Percentiles rank a stretch among this genome's conserved stretches.
phyloP scores from a whole-genome alignment of 2,797 vertebrate genomes.

The Lepidocolaptes lacrymiger region DNA sequence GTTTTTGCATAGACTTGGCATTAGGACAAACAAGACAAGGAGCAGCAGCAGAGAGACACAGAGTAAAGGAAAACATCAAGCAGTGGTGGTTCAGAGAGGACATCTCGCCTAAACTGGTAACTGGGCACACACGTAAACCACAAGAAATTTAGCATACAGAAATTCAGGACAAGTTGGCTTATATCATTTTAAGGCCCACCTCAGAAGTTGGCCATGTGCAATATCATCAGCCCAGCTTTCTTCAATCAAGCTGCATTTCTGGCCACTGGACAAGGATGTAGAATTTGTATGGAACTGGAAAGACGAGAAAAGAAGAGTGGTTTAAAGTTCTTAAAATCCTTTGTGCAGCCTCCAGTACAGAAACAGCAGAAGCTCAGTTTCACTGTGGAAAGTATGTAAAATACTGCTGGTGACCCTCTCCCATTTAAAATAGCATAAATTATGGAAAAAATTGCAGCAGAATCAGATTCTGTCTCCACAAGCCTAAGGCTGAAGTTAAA shows the following conservation, averaged over 20 bases:
- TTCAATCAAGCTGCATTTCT: conserved; percentile 4
- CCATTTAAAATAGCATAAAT: not conserved
- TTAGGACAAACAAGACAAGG: not conserved
- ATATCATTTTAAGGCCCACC: conserved; percentile 25
- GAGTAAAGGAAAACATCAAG: not conserved
- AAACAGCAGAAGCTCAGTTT: not conserved
- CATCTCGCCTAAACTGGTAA: not conserved
- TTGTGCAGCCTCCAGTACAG: not conserved
- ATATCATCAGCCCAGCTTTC: conserved; percentile 4
- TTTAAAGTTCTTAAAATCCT: not conserved
- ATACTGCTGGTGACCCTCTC: not conserved
- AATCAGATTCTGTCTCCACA: not conserved
- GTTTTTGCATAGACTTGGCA: not conserved
- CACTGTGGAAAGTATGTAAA: not conserved
- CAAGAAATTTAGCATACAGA: not conserved
- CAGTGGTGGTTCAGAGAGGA: not conserved
- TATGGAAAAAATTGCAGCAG: not conserved
- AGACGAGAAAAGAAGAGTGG: not conserved
- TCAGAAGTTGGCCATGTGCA: conserved; percentile 20
- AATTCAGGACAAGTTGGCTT: not conserved
- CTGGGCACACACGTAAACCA: not conserved
- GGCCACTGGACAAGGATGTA: not conserved
- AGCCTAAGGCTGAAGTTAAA: not conserved
- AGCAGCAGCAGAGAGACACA: not conserved
- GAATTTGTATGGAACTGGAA: not conserved